Evolutionary conservation across 92 coral and sea anemone genomes (phyloP).

Genomic region (Actinernus sp.): DNA sequence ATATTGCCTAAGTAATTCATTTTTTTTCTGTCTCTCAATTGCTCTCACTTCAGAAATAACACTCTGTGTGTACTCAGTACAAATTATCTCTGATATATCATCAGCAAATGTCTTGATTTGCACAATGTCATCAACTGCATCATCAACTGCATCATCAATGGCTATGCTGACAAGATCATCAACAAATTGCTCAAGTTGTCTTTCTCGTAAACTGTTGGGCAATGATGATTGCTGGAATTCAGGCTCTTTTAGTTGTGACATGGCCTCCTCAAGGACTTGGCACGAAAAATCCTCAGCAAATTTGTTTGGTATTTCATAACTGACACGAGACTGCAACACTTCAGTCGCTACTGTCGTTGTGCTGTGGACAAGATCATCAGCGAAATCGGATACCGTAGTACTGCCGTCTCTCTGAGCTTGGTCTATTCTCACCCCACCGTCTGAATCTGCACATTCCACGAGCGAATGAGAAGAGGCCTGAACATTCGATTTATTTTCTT

Average conservation of each 20-base stretch:
- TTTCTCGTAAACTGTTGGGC: slow-evolving; percentile 9
- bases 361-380: neutral
- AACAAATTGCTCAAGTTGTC: slow-evolving; percentile 68
- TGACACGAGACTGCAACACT: slow-evolving; percentile 16
- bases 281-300: slow-evolving; percentile 22
- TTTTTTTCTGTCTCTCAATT: slow-evolving; percentile 31
- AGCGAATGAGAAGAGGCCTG: neutral
- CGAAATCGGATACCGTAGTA: neutral
- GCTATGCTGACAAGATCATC: slow-evolving; percentile 55
- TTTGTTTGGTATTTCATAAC: slow-evolving; percentile 3
- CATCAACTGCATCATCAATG: slow-evolving; percentile 64
- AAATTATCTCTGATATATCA: slow-evolving; percentile 53
- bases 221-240: neutral
- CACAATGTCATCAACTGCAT: slow-evolving; percentile 48
- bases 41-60: slow-evolving; percentile 57
- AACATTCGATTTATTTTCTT: neutral
- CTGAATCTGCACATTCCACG: neutral
- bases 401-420: neutral
- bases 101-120: slow-evolving; percentile 45
- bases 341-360: neutral
- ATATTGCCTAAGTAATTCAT: slow-evolving; percentile 30
- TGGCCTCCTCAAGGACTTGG: slow-evolving; percentile 18
- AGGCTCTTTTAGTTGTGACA: slow-evolving; percentile 13
- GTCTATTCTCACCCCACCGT: neutral
- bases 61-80: slow-evolving; percentile 58